Base-by-base conservation (phyloP, 2,113 vertebrate genomes). In the Fulmarus glacialis region DNA sequence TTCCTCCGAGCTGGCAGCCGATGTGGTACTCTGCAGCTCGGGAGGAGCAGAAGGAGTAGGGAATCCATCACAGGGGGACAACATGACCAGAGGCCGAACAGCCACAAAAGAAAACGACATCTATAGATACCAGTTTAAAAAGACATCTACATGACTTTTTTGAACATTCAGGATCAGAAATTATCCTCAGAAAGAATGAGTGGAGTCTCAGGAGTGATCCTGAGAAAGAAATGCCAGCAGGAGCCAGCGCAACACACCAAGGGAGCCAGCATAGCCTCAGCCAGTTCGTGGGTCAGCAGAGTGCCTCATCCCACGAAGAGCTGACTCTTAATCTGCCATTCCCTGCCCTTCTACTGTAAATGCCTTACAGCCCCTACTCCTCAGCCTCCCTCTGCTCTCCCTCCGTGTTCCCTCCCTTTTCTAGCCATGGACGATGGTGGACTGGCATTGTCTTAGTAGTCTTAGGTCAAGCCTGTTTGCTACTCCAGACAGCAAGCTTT, bases 1-100 rank as follows among this genome's bases (percentile, higher is more conserved):
- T 9, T 20, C 2, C 1, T 3, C 3, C 0, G 9, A 1, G 8
- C 0, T 8, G 9, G 7, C 1, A 1, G 11, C 5, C 5, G 30
- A 0, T 12, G 29, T 8, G 30, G 9, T 9, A 4, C 6, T 9
- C 14, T 30, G 55, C 24, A 0, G 52, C 11, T 21, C 4, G 1
- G 26, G 14, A 6, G 36, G 18, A 19, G 34, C 2, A 4, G 26
- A 5, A 14, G 48, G 4, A 5, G 9, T 2, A 3, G 7, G 32
- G 14, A 6, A 1, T 17, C 21, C 5, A 0, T 42, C 11, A 8
- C 38, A 2, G 83, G 24, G 36, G 17, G 38, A 18, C 26, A 21
- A 1, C 36, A 0, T 4, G 27, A 15, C 11, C 12, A 2, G 11
- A 50, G 42, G 11, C 26, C 2, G 1, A 2, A 8, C 5, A 23